Conservation (phyloP, 2,113 vertebrate species). For the Myxocyprinus asiaticus region DNA sequence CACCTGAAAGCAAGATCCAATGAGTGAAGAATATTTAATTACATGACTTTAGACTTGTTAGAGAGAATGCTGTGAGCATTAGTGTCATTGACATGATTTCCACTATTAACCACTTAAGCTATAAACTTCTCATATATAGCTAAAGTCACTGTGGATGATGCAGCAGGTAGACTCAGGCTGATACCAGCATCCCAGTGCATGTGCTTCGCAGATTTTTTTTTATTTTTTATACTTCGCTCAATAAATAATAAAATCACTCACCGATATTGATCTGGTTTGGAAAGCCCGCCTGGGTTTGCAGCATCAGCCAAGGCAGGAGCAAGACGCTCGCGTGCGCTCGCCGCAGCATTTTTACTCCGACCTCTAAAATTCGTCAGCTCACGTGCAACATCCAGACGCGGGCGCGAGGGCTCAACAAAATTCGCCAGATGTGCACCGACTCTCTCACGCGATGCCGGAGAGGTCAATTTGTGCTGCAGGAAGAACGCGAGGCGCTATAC, state of each 20-base stretch:
- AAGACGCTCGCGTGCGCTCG: conserved; percentile 72
- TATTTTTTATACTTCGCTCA: not conserved
- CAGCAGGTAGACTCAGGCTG: conserved; percentile 21
- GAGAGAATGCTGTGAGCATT: not conserved
- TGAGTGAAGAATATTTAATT: not conserved
- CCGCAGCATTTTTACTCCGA: conserved; percentile 86
- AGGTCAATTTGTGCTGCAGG: not conserved
- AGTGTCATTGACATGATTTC: no score
- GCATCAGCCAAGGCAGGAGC: conserved; percentile 79
- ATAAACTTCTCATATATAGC: conserved; percentile 1
- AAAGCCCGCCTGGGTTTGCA: conserved; percentile 84
- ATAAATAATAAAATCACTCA: conserved; percentile 69
- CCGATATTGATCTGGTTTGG: conserved; percentile 98
- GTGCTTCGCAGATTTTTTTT: not conserved
- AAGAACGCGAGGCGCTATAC: not conserved
- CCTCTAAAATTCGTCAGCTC: conserved; percentile 80
- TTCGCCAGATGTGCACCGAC: conserved; percentile 69
- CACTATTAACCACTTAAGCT: not conserved
- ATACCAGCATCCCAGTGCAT: not conserved
- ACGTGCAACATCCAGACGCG: conserved; percentile 75
- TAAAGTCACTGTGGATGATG: not conserved
- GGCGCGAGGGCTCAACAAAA: conserved; percentile 71
- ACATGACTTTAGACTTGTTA: not conserved
- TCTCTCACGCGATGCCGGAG: conserved; percentile 41
- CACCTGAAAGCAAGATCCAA: conserved; percentile 77